phyloP scores from a whole-genome alignment of 2,888 invertebrate species.

The Conistra vaccinii region DNA sequence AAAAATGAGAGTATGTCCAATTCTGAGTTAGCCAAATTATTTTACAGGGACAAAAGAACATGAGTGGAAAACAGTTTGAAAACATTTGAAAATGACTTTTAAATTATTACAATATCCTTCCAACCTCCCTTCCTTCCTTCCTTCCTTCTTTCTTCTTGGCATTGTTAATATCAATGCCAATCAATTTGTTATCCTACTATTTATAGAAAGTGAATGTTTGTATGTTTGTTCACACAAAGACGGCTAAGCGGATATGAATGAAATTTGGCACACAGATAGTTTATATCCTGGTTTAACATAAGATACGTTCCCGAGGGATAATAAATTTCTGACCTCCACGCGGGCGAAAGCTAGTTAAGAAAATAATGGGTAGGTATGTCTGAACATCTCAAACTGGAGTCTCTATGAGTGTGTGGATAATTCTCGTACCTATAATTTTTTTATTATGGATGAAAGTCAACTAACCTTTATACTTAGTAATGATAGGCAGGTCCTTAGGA shows the following conservation, averaged over 20 bases:
- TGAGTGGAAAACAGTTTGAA: not conserved
- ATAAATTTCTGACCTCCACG: too few relatives aligned
- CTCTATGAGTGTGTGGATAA: not conserved
- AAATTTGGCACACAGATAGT: not conserved
- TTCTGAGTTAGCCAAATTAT: conserved; percentile 8
- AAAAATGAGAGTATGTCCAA: not conserved
- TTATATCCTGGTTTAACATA: not conserved
- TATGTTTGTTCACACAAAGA: not conserved
- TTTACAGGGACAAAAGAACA: not conserved
- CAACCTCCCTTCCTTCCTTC: too few relatives aligned
- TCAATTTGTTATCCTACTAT: too few relatives aligned
- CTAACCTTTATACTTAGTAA: conserved; percentile 97
- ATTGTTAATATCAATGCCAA: not conserved
- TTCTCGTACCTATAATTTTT: not conserved
- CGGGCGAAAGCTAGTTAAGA: too few relatives aligned
- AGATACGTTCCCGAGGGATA: too few relatives aligned
- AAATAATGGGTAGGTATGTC: not conserved
- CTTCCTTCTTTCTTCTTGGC: too few relatives aligned
- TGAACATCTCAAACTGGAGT: not conserved
- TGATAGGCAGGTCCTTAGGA: conserved; percentile 95
- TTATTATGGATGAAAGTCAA: not conserved
- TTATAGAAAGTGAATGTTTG: too few relatives aligned
- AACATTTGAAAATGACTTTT: not conserved
- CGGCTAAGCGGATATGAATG: not conserved
- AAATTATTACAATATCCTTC: not conserved